phyloP scores from a whole-genome alignment of 2,888 invertebrate genomes.

The Chrysolina haemoptera region DNA sequence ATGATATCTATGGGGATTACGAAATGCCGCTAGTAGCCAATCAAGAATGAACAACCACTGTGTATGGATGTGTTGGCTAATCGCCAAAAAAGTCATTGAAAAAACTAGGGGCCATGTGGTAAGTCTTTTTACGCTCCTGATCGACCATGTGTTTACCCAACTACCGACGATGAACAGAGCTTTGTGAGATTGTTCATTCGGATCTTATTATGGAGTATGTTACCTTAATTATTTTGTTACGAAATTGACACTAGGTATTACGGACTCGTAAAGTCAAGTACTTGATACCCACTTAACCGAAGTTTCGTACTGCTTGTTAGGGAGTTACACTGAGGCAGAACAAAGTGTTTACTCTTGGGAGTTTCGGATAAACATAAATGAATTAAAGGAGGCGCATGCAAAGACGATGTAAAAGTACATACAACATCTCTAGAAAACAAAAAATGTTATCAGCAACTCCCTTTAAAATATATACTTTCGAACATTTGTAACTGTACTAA shows the following conservation, averaged over 20 bases:
- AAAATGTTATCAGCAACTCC: too few species aligned
- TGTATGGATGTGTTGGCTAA: neutral
- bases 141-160: constrained; percentile 17
- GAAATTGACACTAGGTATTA: constrained; percentile 18
- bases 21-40: too few species aligned
- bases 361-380: neutral
- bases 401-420: too few species aligned
- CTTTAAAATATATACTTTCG: too few species aligned
- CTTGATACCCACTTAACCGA: constrained; percentile 14
- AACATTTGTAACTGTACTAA: too few species aligned
- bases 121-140: constrained; percentile 7
- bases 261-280: constrained; percentile 13
- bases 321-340: neutral
- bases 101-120: constrained; percentile 11
- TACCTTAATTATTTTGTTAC: constrained; percentile 18
- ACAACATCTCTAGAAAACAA: too few species aligned
- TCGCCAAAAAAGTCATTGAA: neutral
- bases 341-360: constrained; percentile 10
- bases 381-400: neutral
- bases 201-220: constrained; percentile 20
- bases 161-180: constrained; percentile 8
- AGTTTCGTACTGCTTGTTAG: constrained; percentile 16
- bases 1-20: too few species aligned
- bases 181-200: constrained; percentile 8
- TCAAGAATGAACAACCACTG: too few species aligned